Evolutionary conservation across 2,797 vertebrate species (phyloP), one percentile per base, ranked within the genome.

Genomic region (Protonibea diacanthus): DNA sequence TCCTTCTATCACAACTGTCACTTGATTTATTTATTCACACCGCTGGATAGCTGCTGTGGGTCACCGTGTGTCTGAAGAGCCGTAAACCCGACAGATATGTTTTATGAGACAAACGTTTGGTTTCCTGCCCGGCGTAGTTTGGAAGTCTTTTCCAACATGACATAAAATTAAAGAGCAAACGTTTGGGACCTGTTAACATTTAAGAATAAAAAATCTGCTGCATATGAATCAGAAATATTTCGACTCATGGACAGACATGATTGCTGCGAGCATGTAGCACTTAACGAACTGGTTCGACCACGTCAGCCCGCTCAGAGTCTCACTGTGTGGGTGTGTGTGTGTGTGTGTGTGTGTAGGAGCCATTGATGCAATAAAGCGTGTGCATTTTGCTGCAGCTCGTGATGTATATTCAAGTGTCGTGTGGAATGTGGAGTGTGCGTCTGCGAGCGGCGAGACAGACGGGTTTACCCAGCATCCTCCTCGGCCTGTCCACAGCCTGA

Each of bases 241-340:
- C 7, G 33, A 38, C 33, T 38, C 33, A 9, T 10, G 5, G 42
- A 42, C 2, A 53, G 21, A 49, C 44, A 10, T 49, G 51, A 74
- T 25, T 58, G 15, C 14, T 61, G 14, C 6, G 21, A 20, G 40
- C 64, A 9, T 2, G 33, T 9, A 9, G 33, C 33, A 6, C 33
- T 38, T 9, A 64, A 69, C 42, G 27, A 63, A 74, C 59, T 75
- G 25, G 56, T 79, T 20, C 40, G 53, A 72, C 70, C 25, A 44
- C 62, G 18, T 21, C 57, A 38, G 29, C 21, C 67, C 71, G 23
- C 44, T 44, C 47, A 44, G 25, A 27, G 21, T 27, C 52, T 25
- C 59, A 38, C 44, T 56, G 23, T 18, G 27, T 14, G 21, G n/a
- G n/a, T 14, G 27, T 14, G 21, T 18, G 18, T 15, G 17, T 64